These are phyloP conservation scores for Nixonia krombeini DNA, from an alignment of 1,140 invertebrate species.

Conservation along the genomic window DNA sequence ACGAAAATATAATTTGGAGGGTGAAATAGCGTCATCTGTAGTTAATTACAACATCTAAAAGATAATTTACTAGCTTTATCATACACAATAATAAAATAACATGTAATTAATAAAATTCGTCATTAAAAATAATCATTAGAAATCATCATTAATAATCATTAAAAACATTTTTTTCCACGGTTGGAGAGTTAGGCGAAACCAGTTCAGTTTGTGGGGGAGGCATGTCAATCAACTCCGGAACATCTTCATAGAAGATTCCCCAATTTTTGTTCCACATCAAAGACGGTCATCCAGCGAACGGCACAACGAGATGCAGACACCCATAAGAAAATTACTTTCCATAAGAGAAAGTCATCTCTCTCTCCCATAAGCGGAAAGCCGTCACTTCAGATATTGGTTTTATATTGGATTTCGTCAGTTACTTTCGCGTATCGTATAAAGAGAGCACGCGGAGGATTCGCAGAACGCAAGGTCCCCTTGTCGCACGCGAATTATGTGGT, in stretches of 20 bases:
- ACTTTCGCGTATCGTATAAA: constrained; percentile 22
- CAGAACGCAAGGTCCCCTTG: constrained; percentile 10
- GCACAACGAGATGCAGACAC: constrained; percentile 29
- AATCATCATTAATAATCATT: too few species aligned
- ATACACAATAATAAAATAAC: too few species aligned
- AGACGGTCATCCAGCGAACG: neutral
- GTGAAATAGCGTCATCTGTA: too few species aligned
- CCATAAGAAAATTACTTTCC: constrained; percentile 57
- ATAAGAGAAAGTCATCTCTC: constrained; percentile 10
- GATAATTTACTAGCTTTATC: too few species aligned
- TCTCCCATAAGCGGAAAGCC: constrained; percentile 13
- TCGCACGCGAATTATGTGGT: constrained; percentile 23
- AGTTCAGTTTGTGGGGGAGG: too few species aligned
- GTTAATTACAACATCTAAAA: too few species aligned
- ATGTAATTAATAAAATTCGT: neutral
- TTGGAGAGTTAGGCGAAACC: too few species aligned
- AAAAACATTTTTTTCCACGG: too few species aligned
- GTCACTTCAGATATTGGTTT: constrained; percentile 56
- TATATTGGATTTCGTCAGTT: constrained; percentile 54
- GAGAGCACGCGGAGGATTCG: constrained; percentile 10
- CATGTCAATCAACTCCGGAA: too few species aligned
- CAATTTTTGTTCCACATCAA: too few species aligned
- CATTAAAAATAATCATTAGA: neutral
- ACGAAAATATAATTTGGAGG: too few species aligned
- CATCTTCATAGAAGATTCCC: too few species aligned